phyloP scores from a whole-genome alignment of 2,797 vertebrate species.

The Argya squamiceps region DNA sequence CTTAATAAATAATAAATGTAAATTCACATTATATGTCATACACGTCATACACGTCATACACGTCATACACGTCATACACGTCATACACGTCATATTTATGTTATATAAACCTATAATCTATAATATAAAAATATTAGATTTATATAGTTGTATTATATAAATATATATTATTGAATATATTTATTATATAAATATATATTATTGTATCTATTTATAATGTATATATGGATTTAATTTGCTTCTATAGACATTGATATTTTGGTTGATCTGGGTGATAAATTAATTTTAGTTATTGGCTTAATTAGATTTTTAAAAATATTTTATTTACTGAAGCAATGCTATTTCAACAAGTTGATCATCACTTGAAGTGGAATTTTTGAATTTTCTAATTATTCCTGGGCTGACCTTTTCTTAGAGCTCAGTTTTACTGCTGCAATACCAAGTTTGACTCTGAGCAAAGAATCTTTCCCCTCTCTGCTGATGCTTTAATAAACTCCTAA shows the following conservation, averaged over 20 bases:
- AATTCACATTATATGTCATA: too few relatives aligned
- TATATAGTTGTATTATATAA: too few relatives aligned
- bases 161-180: too few relatives aligned
- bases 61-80: too few relatives aligned
- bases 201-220: too few relatives aligned
- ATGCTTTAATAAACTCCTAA: background rate
- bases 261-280: background rate
- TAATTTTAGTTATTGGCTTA: background rate
- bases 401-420: background rate
- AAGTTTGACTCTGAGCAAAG: background rate
- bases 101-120: too few relatives aligned
- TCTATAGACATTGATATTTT: background rate
- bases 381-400: background rate
- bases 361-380: background rate
- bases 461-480: accelerated
- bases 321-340: background rate
- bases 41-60: too few relatives aligned
- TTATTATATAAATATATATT: too few relatives aligned
- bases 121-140: too few relatives aligned
- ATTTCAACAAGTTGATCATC: background rate
- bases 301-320: background rate
- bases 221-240: background rate
- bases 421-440: background rate
- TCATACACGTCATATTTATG: too few relatives aligned
- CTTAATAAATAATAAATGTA: too few relatives aligned